Evolutionary conservation across 2,797 vertebrate genomes (phyloP), one percentile per base, ranked within the genome.

Genomic region (Karalla daura): DNA sequence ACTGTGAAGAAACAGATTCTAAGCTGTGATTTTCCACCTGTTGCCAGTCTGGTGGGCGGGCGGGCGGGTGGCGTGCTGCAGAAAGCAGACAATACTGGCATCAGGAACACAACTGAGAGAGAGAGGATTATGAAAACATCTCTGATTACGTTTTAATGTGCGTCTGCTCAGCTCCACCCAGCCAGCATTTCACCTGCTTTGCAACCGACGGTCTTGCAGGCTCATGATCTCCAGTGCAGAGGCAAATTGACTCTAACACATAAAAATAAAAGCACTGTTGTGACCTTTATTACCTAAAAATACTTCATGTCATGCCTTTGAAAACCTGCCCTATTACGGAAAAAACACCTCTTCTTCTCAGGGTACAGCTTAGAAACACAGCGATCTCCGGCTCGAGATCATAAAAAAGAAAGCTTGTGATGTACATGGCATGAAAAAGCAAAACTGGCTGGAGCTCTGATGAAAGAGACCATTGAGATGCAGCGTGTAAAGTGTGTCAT

Each of bases 11-110:
- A n/a, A 33, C 8, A 27, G 15, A 36, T 18, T 35, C n/a, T 7
- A 35, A 47, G 45, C 13, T 39, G 3, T 24, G 46, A 49, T 74
- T 68, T 27, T 39, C 28, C 27, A 55, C 43, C 50, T 64, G 54
- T 61, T 52, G 62, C 27, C 64, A 47, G 7, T 32, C 14, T 21
- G 0, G 56, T 68, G 50, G 36, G 70, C 47, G 70, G 36, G 27
- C 12, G 56, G 36, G 70, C 47, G 70, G 36, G 27, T 13, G 56
- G 15, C 30, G 18, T 7, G 18, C 36, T 76, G 66, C 63, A 65
- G 50, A 24, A 47, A 35, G 36, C 49, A n/a, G n/a, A 54, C 54
- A 62, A 69, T 71, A 74, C 65, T n/a, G n/a, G 54, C 51, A 43
- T 17, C 25, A 39, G 39, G 63, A 35, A 52, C 11, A 62, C 4